Percentiles rank a stretch among this genome's conserved stretches.
Evolutionary conservation across 2,113 vertebrate genomes (phyloP).

Genomic region (Dissostichus mawsoni): DNA sequence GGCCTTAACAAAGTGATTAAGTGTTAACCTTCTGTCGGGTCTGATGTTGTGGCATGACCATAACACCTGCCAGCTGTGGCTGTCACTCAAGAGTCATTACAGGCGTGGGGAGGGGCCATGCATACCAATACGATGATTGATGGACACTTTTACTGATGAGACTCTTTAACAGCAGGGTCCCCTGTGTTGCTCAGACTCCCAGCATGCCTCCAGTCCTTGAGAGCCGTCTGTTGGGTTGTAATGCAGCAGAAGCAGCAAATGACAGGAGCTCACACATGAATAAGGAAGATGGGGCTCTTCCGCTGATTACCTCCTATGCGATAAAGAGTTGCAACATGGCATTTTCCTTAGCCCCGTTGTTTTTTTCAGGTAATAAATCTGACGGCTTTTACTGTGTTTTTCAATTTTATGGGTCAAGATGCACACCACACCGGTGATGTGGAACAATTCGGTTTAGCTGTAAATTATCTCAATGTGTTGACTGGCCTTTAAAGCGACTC

Average conservation of each 20-base stretch:
- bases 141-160: constrained; percentile 75
- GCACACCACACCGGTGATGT: constrained; percentile 20
- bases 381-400: constrained; percentile 29
- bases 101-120: constrained; percentile 44
- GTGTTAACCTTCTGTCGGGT: constrained; percentile 55
- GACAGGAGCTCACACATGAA: constrained; percentile 43
- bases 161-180: constrained; percentile 41
- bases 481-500: constrained; percentile 11
- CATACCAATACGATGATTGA: constrained; percentile 71
- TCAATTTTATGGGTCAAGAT: constrained; percentile 37
- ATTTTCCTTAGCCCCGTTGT: constrained; percentile 35
- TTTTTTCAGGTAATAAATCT: constrained; percentile 24
- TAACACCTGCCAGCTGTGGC: constrained; percentile 69
- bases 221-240: constrained; percentile 6
- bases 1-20: constrained; percentile 44
- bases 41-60: constrained; percentile 52
- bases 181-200: constrained; percentile 42
- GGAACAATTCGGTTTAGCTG: constrained; percentile 27
- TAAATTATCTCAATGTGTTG: constrained; percentile 41
- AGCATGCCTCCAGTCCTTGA: constrained; percentile 51
- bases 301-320: constrained; percentile 31
- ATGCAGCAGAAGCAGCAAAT: constrained; percentile 20
- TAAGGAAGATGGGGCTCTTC: constrained; percentile 44
- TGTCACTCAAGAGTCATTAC: constrained; percentile 66
- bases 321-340: constrained; percentile 30